These are phyloP conservation scores for Sinhomidia bicolor DNA, from an alignment of 2,888 invertebrate genomes.

Conservation along the genomic window DNA sequence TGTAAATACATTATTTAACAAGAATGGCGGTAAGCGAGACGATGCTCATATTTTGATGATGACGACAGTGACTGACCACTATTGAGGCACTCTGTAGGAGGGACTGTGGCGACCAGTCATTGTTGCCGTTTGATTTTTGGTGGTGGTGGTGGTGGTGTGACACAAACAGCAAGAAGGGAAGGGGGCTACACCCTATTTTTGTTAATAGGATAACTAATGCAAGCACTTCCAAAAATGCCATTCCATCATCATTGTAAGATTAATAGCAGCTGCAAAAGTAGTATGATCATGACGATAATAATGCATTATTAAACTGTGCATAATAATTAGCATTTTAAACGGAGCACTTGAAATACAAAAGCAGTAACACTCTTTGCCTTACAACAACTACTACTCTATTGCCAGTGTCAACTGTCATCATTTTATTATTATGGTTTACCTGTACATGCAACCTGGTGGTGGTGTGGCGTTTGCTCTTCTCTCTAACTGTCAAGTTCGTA, in stretches of 20 bases:
- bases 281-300: not conserved
- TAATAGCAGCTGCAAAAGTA: not conserved
- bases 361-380: too few species aligned
- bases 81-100: conserved; percentile 17
- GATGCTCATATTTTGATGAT: not conserved
- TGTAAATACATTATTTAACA: conserved; percentile 5
- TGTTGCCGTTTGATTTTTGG: not conserved
- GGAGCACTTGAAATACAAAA: conserved; percentile 5
- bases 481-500: conserved; percentile 57
- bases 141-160: not conserved
- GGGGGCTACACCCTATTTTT: conserved; percentile 48
- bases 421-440: not conserved
- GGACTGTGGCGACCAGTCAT: too few species aligned
- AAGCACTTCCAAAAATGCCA: conserved; percentile 23
- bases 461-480: too few species aligned
- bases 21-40: not conserved
- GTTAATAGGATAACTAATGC: conserved; percentile 40
- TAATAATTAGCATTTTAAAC: conserved; percentile 30
- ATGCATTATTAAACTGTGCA: conserved; percentile 22
- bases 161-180: not conserved
- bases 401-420: conserved; percentile 38
- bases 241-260: not conserved
- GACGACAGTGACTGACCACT: not conserved
- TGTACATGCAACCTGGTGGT: not conserved
- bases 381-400: too few species aligned